These are phyloP conservation scores for Vireo griseus DNA, from an alignment of 2,797 vertebrate genomes.

Conservation along the genomic window DNA sequence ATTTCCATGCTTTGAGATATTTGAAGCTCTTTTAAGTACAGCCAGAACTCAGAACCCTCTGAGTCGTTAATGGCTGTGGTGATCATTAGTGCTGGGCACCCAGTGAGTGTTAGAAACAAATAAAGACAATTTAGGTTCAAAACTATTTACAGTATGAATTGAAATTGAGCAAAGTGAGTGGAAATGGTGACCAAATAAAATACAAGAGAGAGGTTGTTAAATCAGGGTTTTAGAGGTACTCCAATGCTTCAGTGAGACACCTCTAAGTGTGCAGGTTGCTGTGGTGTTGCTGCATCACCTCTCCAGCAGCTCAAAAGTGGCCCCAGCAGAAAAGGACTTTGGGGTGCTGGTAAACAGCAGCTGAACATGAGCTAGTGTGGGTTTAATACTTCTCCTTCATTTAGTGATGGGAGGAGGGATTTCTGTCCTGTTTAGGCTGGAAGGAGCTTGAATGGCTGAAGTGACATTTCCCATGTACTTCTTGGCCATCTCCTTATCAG, in stretches of 20 bases:
- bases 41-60: not conserved
- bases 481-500: not conserved
- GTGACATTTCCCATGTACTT: not conserved
- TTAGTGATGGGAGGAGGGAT: not conserved
- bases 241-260: not conserved
- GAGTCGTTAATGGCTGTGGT: not conserved
- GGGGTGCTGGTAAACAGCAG: not conserved
- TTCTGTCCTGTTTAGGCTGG: not conserved
- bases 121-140: not conserved
- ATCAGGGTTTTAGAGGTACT: not conserved
- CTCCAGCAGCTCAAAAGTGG: not conserved
- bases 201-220: not conserved
- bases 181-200: not conserved
- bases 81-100: constrained; percentile 16
- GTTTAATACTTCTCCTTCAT: not conserved
- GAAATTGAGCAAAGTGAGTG: not conserved
- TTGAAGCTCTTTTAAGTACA: constrained; percentile 11
- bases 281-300: not conserved
- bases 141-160: not conserved
- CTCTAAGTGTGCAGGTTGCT: not conserved
- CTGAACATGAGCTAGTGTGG: not conserved
- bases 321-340: not conserved
- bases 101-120: not conserved
- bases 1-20: not conserved
- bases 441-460: not conserved